phyloP scores from a whole-genome alignment of 2,888 invertebrate species.

The Zaprionus bogoriensis region DNA sequence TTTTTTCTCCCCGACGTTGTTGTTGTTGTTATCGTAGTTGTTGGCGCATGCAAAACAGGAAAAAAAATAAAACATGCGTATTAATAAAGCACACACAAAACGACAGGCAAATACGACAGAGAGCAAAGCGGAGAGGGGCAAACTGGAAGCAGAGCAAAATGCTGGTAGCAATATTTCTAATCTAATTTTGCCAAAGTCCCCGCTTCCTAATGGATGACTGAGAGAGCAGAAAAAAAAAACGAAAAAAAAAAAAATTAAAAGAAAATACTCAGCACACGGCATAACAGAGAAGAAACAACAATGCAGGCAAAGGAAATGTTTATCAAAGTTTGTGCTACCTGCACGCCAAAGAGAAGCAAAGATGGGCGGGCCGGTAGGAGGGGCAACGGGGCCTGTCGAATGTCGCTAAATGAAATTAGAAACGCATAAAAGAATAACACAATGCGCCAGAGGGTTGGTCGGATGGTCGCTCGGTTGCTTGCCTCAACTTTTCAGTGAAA shows the following conservation, averaged over 20 bases:
- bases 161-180: conserved; percentile 79
- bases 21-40: conserved; percentile 27
- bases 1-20: conserved; percentile 18
- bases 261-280: conserved; percentile 58
- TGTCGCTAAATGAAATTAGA: conserved; percentile 79
- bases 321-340: conserved; percentile 63
- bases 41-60: conserved; percentile 49
- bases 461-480: conserved; percentile 22
- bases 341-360: conserved; percentile 11
- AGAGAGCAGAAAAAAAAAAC: background rate
- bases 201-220: conserved; percentile 24
- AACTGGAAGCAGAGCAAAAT: conserved; percentile 56
- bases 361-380: background rate
- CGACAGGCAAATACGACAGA: conserved; percentile 18
- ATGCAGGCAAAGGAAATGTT: conserved; percentile 67
- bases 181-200: conserved; percentile 75
- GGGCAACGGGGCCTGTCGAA: conserved; percentile 43
- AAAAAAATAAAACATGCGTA: conserved; percentile 53
- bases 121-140: conserved; percentile 45
- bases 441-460: conserved; percentile 58
- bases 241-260: conserved; percentile 58
- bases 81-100: conserved; percentile 58
- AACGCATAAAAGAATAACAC: conserved; percentile 77
- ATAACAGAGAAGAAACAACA: conserved; percentile 55
- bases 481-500: conserved; percentile 14